Evolutionary conservation across 2,797 vertebrate species (phyloP), one percentile per base, ranked within the genome.

Genomic region (Myiotriccus ornatus): DNA sequence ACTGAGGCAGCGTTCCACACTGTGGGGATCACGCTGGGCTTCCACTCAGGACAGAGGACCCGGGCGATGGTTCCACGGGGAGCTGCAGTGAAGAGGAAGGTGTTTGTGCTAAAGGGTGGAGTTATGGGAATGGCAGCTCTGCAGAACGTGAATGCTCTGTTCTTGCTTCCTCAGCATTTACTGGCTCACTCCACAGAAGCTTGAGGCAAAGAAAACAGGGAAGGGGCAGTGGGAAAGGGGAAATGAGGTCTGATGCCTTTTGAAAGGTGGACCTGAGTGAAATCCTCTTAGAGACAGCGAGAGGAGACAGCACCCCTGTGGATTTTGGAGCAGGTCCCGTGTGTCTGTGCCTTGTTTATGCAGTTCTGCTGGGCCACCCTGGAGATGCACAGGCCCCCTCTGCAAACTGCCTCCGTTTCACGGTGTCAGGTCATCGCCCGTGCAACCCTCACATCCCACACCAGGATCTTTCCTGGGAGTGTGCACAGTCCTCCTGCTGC

Each of bases 111-210:
- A 49, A 83, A 57, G 17, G 32, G 20, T 23, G 35, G 17, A 46
- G 20, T 55, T 67, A 16, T 1, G 5, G 28, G 5, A 28, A 15
- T 32, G 18, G 7, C 44, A 63, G 19, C 32, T 39, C 57, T 64
- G 67, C 28, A 62, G 81, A 62, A 79, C 7, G 14, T 15, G 18
- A 75, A 25, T 9, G 7, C 13, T 19, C 9, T 12, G 30, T 19
- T 25, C 23, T 37, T 53, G 6, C 3, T 70, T 55, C 37, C 37
- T 5, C 25, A 46, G 2, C 0, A 0, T 52, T 70, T 30, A 15
- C 16, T 43, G 10, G 3, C 20, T 67, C 28, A 21, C 43, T 25
- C 46, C 2, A 6, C 24, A 63, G 52, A 44, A 67, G 6, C 50
- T 37, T 21, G 12, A 55, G 30, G 39, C 64, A 77, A 77, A 53